Conservation (phyloP, 2,113 vertebrate species). For the Dipodomys merriami region DNA sequence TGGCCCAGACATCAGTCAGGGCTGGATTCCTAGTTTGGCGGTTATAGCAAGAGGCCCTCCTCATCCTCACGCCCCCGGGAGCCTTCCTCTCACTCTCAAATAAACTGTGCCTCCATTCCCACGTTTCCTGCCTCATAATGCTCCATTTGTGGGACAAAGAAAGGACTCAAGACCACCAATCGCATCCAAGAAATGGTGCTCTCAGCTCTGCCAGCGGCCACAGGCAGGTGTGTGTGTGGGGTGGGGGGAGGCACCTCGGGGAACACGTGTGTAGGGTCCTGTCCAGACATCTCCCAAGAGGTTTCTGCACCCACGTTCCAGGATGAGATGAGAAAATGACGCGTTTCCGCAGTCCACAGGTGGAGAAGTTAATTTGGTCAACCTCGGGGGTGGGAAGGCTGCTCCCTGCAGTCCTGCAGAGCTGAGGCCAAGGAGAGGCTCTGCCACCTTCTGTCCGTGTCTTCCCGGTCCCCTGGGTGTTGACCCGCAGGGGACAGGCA, state of each 20-base stretch:
- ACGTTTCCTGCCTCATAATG: too few species aligned
- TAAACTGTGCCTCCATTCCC: too few species aligned
- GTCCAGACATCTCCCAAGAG: neutral
- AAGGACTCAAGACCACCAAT: too few species aligned
- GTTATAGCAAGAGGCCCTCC: too few species aligned
- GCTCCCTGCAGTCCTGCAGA: neutral
- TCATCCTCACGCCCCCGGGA: too few species aligned
- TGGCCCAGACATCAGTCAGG: too few species aligned
- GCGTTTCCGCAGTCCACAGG: neutral
- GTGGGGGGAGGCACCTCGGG: too few species aligned
- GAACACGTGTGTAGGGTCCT: accelerated
- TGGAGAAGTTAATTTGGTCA: neutral
- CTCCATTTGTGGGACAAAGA: too few species aligned
- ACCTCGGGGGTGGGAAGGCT: neutral
- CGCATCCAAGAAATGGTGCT: neutral
- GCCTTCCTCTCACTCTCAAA: too few species aligned
- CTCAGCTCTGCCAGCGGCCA: neutral
- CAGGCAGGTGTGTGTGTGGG: neutral
- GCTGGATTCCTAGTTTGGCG: too few species aligned
- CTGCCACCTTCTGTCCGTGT: neutral
- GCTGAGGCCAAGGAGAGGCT: neutral
- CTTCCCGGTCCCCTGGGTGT: neutral
- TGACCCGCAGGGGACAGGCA: neutral
- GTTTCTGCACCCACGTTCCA: neutral
- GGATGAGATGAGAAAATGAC: neutral